A percentile compares a stretch with the other conserved stretches of the same genome.
Conservation (phyloP, 2,797 vertebrate species). For the Oreochromis mossambicus region DNA sequence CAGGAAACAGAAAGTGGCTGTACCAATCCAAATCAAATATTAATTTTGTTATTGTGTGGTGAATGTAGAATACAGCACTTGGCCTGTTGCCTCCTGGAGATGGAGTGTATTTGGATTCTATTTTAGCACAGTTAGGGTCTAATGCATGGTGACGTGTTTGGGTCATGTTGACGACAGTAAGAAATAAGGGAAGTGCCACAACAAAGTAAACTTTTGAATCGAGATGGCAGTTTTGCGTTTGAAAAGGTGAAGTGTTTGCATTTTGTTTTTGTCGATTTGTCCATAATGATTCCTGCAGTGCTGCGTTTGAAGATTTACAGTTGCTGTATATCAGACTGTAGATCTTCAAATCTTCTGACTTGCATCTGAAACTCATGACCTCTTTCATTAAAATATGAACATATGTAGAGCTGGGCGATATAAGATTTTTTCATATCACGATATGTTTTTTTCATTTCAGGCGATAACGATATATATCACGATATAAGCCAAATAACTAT, state of each 20-base stretch:
- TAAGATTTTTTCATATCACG: too few relatives aligned
- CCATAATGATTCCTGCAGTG: not conserved
- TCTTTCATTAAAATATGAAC: not conserved
- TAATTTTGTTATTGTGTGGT: conserved; percentile 62
- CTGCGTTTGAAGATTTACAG: not conserved
- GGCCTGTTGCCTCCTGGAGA: conserved; percentile 44
- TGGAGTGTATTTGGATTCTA: conserved; percentile 16
- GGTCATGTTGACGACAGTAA: conserved; percentile 32
- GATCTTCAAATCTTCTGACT: not conserved
- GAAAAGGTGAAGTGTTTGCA: not conserved
- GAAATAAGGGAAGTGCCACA: not conserved
- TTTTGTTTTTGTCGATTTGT: not conserved
- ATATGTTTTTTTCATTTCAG: too few relatives aligned
- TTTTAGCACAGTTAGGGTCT: conserved; percentile 27
- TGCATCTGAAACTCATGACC: not conserved
- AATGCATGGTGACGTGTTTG: conserved; percentile 54
- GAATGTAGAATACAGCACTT: conserved; percentile 35
- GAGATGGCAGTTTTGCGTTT: not conserved
- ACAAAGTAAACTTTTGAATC: not conserved
- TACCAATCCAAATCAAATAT: conserved; percentile 65
- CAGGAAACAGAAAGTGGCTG: conserved; percentile 49
- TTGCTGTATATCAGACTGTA: not conserved
- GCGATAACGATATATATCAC: too few relatives aligned
- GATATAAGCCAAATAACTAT: too few relatives aligned
- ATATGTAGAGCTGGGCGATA: too few relatives aligned